Conservation (phyloP, 2,888 invertebrate species). For the Toxonevra muliebris region DNA sequence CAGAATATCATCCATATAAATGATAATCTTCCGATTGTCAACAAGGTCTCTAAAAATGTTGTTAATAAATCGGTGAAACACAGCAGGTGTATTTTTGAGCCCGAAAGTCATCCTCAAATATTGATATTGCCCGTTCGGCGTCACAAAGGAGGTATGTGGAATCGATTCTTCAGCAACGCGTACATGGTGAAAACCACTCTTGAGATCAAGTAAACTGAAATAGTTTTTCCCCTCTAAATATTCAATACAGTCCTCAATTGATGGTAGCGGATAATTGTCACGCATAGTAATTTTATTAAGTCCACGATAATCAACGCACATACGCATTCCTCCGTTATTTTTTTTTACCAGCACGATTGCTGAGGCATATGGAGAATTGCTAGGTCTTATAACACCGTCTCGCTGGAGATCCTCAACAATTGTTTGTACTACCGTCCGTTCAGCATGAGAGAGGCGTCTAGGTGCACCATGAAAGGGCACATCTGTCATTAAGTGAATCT, state of each 20-base stretch:
- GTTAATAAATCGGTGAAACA: conserved; percentile 36
- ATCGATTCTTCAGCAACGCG: conserved; percentile 38
- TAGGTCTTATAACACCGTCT: conserved; percentile 20
- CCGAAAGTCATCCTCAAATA: conserved; percentile 23
- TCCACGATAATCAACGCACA: conserved; percentile 29
- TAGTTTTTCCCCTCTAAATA: conserved; percentile 33
- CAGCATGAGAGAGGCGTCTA: conserved; percentile 11
- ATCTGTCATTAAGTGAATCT: conserved; percentile 27
- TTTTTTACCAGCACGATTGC: conserved; percentile 33
- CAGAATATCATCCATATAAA: conserved; percentile 21
- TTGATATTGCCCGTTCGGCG: conserved; percentile 41
- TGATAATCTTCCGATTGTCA: conserved; percentile 10
- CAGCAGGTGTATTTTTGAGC: conserved; percentile 35
- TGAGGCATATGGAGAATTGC: conserved; percentile 26
- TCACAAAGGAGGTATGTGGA: conserved; percentile 43
- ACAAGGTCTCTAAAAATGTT: conserved; percentile 12
- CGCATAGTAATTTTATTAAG: conserved; percentile 24
- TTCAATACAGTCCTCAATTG: conserved; percentile 37
- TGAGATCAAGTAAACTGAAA: conserved; percentile 5
- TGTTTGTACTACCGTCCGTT: conserved; percentile 2
- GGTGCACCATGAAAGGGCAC: conserved; percentile 20
- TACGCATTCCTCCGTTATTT: conserved; percentile 22
- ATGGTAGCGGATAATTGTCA: conserved; percentile 21
- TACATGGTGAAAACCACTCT: conserved; percentile 42
- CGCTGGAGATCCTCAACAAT: conserved; percentile 19